Conservation (phyloP, 2,888 invertebrate genomes). For the Thumatha senex region DNA sequence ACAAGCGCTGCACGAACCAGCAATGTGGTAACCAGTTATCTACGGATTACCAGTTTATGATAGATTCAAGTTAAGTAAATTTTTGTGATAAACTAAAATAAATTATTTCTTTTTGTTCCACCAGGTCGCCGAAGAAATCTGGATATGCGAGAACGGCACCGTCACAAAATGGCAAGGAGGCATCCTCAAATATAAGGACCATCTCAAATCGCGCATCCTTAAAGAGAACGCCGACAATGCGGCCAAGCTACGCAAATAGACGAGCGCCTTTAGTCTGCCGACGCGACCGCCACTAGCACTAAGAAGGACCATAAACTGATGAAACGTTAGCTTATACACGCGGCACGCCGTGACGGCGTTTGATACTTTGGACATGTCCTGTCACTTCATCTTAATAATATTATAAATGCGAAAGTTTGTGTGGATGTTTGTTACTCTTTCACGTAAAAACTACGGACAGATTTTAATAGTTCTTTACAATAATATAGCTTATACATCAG, state of each 20-base stretch:
- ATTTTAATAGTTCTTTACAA: too few species aligned
- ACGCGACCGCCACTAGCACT: conserved; percentile 25
- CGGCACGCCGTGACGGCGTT: background rate
- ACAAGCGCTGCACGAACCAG: too few species aligned
- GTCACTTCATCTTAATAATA: too few species aligned
- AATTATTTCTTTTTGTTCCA: too few species aligned
- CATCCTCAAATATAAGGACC: conserved; percentile 98
- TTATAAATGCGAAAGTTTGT: too few species aligned
- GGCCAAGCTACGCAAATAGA: conserved; percentile 75
- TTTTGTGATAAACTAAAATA: too few species aligned
- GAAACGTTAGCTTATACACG: background rate
- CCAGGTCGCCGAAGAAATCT: conserved; percentile 99
- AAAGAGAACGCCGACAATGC: conserved; percentile 86
- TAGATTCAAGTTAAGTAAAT: too few species aligned
- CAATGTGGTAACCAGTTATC: too few species aligned
- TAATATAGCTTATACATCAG: too few species aligned
- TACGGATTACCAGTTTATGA: too few species aligned
- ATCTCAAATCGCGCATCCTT: conserved; percentile 93
- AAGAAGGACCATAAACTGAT: background rate
- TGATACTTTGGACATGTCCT: background rate
- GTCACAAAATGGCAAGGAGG: conserved; percentile 99
- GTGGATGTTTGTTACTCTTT: too few species aligned
- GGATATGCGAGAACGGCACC: conserved; percentile 98
- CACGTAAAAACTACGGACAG: too few species aligned
- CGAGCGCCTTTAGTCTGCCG: conserved; percentile 32